These are phyloP conservation scores for human (Homo sapiens) DNA, from an alignment of 2,113 vertebrate genomes.

Conservation along the genomic window GRCh38 chr6:153084501-153085000, in stretches of 20 bases:
- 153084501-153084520: neutral
- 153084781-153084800: neutral
- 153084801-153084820: neutral
- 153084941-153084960: neutral
- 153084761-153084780: neutral
- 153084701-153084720: neutral
- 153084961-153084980: neutral
- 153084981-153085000: neutral
- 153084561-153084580: neutral
- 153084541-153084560: neutral
- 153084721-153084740: neutral
- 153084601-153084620: neutral
- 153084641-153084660: neutral
- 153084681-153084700: neutral
- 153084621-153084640: neutral
- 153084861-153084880: neutral
- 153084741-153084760: neutral
- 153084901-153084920: neutral
- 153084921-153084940: neutral
- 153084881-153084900: neutral
- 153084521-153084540: neutral
- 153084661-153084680: neutral
- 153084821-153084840: neutral
- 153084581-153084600: neutral
- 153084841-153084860: neutral